Conservation (phyloP, 2,888 invertebrate species). For the Rhyacophila evoluta region DNA sequence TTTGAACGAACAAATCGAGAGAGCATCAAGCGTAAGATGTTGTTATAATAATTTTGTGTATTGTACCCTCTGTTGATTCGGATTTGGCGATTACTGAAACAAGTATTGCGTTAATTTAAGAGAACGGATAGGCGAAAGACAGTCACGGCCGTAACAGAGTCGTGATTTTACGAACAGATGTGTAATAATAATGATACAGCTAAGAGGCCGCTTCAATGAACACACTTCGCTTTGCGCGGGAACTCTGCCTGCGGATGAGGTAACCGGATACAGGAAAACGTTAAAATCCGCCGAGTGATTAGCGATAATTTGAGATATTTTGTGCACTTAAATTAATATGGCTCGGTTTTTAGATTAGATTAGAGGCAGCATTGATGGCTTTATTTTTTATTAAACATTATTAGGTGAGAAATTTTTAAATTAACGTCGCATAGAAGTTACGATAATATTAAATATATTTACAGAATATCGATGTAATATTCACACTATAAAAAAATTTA, state of each 20-base stretch:
- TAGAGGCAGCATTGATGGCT: too few species aligned
- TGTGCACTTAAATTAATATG: neutral
- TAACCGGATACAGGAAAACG: slow-evolving; percentile 24
- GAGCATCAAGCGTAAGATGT: too few species aligned
- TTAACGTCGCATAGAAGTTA: too few species aligned
- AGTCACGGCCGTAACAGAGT: slow-evolving; percentile 14
- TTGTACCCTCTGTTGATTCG: neutral
- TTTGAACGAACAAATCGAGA: too few species aligned
- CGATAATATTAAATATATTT: too few species aligned
- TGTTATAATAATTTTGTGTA: neutral
- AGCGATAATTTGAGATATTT: neutral
- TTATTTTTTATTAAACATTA: too few species aligned
- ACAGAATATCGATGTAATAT: too few species aligned
- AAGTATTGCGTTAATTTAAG: slow-evolving; percentile 19
- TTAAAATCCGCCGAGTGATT: neutral
- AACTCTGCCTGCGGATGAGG: neutral
- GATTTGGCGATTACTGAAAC: slow-evolving; percentile 7
- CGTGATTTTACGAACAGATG: slow-evolving; percentile 24
- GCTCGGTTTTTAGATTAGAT: neutral
- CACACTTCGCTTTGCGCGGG: neutral
- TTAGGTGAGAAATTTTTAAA: too few species aligned
- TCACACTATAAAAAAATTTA: too few species aligned
- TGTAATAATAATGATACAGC: slow-evolving; percentile 21
- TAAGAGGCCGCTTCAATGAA: slow-evolving; percentile 14
- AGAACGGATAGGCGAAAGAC: slow-evolving; percentile 13